Evolutionary conservation across 1,140 invertebrate genomes (phyloP).

Genomic region (Drosophila arawakana): DNA sequence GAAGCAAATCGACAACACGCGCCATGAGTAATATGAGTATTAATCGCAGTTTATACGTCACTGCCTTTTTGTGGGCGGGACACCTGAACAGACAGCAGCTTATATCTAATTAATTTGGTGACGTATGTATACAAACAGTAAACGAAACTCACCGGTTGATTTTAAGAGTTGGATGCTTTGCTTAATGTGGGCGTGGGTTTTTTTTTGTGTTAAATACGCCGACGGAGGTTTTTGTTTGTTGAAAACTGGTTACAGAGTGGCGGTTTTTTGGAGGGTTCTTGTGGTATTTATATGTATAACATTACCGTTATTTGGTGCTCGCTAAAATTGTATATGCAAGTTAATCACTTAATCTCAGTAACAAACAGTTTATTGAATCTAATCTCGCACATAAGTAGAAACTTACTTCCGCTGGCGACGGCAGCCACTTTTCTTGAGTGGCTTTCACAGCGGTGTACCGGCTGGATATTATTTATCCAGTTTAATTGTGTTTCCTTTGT

Average conservation of each 20-base stretch:
- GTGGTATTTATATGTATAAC: slow-evolving; percentile 74
- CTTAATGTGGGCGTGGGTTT: slow-evolving; percentile 28
- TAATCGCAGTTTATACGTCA: slow-evolving; percentile 57
- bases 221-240: slow-evolving; percentile 70
- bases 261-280: slow-evolving; percentile 68
- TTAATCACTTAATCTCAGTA: slow-evolving; percentile 73
- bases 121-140: slow-evolving; percentile 61
- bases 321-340: slow-evolving; percentile 44
- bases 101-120: slow-evolving; percentile 54
- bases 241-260: slow-evolving; percentile 67
- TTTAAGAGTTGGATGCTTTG: slow-evolving; percentile 39
- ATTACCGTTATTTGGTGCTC: slow-evolving; percentile 27
- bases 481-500: slow-evolving; percentile 71
- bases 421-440: slow-evolving; percentile 69
- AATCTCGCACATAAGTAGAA: slow-evolving; percentile 46
- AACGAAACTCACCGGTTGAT: slow-evolving; percentile 62
- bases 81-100: slow-evolving; percentile 48
- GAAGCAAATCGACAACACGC: slow-evolving; percentile 71
- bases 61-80: slow-evolving; percentile 64
- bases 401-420: slow-evolving; percentile 69
- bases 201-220: slow-evolving; percentile 24
- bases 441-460: slow-evolving; percentile 58
- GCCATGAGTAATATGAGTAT: slow-evolving; percentile 67
- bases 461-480: slow-evolving; percentile 73
- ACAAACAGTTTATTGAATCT: slow-evolving; percentile 76